These are phyloP conservation scores for Elgaria multicarinata DNA, from an alignment of 2,113 vertebrate species.

Conservation along the genomic window DNA sequence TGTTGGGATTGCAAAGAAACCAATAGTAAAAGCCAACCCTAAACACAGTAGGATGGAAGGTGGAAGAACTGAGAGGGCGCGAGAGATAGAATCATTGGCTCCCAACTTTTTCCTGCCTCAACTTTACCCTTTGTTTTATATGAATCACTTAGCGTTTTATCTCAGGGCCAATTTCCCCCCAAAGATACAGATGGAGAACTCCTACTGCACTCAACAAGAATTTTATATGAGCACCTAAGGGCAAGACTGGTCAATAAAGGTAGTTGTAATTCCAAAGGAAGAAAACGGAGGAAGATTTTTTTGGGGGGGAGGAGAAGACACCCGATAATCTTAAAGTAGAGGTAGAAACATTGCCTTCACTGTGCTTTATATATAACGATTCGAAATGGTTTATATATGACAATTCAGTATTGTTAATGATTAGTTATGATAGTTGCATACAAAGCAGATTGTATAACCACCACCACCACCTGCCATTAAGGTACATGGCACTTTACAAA, in stretches of 20 bases:
- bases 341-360: slow-evolving; percentile 46
- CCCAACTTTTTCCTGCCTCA: not conserved
- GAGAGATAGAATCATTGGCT: slow-evolving; percentile 21
- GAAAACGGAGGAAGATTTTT: slow-evolving; percentile 54
- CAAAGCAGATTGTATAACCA: not conserved
- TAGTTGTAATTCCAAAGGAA: slow-evolving; percentile 44
- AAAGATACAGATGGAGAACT: not conserved
- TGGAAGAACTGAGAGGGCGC: not conserved
- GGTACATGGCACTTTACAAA: no score
- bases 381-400: no score
- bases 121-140: not conserved
- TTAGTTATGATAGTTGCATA: not conserved
- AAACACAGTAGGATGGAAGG: not conserved
- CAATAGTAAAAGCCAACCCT: not conserved
- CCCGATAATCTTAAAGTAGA: slow-evolving; percentile 42
- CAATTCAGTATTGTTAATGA: slow-evolving; percentile 20
- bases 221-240: slow-evolving; percentile 38
- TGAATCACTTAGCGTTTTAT: slow-evolving; percentile 31
- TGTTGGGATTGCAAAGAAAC: not conserved
- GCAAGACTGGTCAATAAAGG: slow-evolving; percentile 36
- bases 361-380: slow-evolving; percentile 43
- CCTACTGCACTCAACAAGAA: slow-evolving; percentile 1
- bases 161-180: slow-evolving; percentile 6
- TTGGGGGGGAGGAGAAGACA: slow-evolving; percentile 28
- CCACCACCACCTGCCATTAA: not conserved